Conservation (phyloP, 92 coral and sea anemone species). For the Porites cylindrica region DNA sequence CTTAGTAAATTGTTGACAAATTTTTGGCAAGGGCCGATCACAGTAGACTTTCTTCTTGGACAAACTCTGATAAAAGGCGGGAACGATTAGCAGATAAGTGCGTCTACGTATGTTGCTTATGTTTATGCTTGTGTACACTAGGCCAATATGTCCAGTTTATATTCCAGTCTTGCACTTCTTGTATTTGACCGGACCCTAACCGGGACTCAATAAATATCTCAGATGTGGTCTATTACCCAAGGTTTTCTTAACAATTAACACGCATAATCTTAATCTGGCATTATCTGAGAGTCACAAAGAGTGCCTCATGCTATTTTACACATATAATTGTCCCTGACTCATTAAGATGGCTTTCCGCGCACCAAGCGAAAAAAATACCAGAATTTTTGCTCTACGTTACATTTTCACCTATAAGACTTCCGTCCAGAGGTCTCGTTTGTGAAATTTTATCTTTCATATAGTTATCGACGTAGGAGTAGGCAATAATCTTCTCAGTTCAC, state of each 20-base stretch:
- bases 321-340: neutral
- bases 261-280: neutral
- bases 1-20: too few species aligned
- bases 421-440: too few species aligned
- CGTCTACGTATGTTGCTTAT: too few species aligned
- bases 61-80: too few species aligned
- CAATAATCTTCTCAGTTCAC: neutral
- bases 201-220: neutral
- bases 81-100: too few species aligned
- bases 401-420: too few species aligned
- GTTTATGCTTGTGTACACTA: too few species aligned
- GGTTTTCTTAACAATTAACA: neutral
- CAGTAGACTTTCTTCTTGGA: too few species aligned
- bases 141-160: too few species aligned
- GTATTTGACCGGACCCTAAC: neutral
- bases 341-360: neutral
- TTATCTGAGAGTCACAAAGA: neutral
- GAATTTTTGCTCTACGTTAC: neutral
- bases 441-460: slow-evolving; percentile 1
- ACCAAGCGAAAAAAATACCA: neutral
- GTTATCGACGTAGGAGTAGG: neutral
- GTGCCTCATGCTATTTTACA: neutral
- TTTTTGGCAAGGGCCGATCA: too few species aligned
- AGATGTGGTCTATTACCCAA: neutral
- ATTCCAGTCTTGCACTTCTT: neutral